A percentile compares a stretch with the other conserved stretches of the same genome.
phyloP scores from a whole-genome alignment of 2,888 invertebrate genomes.

The Flabesymbios commensalis region DNA sequence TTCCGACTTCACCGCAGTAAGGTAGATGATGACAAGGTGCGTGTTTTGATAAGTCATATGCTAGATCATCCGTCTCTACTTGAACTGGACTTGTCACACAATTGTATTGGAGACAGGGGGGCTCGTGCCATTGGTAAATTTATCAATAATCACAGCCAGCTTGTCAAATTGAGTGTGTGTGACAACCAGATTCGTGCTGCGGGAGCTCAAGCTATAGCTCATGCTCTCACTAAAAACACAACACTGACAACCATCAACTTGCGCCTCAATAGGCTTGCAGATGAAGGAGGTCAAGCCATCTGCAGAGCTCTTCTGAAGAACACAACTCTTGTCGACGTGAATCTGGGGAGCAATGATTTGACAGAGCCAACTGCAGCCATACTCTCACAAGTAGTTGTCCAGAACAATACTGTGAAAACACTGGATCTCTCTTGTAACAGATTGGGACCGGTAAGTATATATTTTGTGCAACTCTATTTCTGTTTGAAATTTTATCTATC shows the following conservation, averaged over 20 bases:
- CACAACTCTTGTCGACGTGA: slow-evolving; percentile 51
- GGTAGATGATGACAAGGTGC: slow-evolving; percentile 60
- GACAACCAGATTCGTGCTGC: slow-evolving; percentile 57
- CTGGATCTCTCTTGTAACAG: slow-evolving; percentile 60
- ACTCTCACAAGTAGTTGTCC: slow-evolving; percentile 55
- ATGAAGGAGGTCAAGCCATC: slow-evolving; percentile 62
- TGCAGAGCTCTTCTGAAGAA: slow-evolving; percentile 57
- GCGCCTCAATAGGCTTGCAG: slow-evolving; percentile 58
- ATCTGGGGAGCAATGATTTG: slow-evolving; percentile 59
- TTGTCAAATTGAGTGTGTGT: slow-evolving; percentile 42
- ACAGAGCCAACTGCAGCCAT: slow-evolving; percentile 59
- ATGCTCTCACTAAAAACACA: slow-evolving; percentile 59
- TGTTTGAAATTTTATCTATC: not conserved
- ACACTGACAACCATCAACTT: slow-evolving; percentile 52
- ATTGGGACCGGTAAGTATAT: slow-evolving; percentile 55
- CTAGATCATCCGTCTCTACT: slow-evolving; percentile 57
- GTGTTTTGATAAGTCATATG: slow-evolving; percentile 59
- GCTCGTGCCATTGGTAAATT: slow-evolving; percentile 62
- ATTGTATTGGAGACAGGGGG: slow-evolving; percentile 59
- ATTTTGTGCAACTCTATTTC: too few relatives aligned
- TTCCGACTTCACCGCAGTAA: slow-evolving; percentile 57
- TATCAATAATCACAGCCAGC: slow-evolving; percentile 58
- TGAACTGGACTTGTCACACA: slow-evolving; percentile 60
- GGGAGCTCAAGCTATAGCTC: slow-evolving; percentile 61
- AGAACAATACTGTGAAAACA: slow-evolving; percentile 50